Conservation (phyloP, 2,797 vertebrate genomes). For the Fistularia tabacaria region DNA sequence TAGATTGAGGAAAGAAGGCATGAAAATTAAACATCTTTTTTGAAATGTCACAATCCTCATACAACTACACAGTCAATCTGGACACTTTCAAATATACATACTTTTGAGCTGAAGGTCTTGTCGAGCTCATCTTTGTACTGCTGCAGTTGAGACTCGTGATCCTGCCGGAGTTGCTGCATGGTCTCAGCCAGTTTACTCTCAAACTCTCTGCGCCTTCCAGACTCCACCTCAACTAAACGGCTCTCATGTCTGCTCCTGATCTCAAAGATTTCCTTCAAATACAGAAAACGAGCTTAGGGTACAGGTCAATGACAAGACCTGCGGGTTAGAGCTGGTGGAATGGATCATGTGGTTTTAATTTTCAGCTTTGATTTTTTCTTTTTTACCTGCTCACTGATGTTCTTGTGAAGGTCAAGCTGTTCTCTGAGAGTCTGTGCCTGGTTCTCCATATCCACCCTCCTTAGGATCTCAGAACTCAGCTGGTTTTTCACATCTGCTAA, state of each 20-base stretch:
- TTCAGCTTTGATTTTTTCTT: not conserved
- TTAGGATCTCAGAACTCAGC: constrained; percentile 77
- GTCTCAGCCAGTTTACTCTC: constrained; percentile 73
- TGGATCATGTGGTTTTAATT: not conserved
- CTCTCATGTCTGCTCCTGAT: constrained; percentile 72
- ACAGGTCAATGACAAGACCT: too few relatives aligned
- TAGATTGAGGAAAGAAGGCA: constrained; percentile 19
- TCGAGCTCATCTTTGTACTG: constrained; percentile 82
- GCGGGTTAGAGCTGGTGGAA: too few relatives aligned
- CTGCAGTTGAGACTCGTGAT: constrained; percentile 76
- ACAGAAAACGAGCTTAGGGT: not conserved
- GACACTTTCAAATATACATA: constrained; percentile 24
- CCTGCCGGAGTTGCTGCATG: constrained; percentile 76
- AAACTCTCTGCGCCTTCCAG: constrained; percentile 68
- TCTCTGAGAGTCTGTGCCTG: constrained; percentile 77
- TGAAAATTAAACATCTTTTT: not conserved
- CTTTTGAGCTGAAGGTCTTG: constrained; percentile 74
- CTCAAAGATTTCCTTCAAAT: constrained; percentile 74
- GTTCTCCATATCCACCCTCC: constrained; percentile 79
- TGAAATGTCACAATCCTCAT: not conserved
- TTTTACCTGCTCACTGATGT: constrained; percentile 75
- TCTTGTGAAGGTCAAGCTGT: constrained; percentile 79
- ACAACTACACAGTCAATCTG: not conserved
- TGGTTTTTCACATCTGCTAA: constrained; percentile 73
- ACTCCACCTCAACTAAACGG: constrained; percentile 75